Conservation (phyloP, 2,113 vertebrate species). For the Epinephelus moara region DNA sequence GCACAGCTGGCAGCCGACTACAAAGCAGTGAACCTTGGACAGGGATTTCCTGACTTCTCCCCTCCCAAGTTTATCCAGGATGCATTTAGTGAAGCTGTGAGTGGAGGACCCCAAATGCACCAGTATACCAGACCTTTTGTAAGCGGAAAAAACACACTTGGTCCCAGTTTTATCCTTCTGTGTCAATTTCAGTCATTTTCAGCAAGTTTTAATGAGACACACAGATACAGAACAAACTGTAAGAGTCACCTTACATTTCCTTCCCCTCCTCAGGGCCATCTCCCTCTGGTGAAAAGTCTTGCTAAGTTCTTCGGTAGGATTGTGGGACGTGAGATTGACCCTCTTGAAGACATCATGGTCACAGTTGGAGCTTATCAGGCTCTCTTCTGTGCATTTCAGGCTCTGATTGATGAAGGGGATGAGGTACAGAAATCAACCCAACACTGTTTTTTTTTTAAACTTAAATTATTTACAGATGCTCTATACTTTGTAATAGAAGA, state of each 20-base stretch:
- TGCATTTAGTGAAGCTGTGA: slow-evolving; percentile 84
- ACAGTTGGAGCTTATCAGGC: slow-evolving; percentile 94
- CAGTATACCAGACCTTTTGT: slow-evolving; percentile 96
- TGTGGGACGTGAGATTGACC: slow-evolving; percentile 87
- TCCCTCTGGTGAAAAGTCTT: slow-evolving; percentile 88
- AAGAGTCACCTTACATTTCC: neutral
- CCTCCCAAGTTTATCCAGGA: slow-evolving; percentile 89
- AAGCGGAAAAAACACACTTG: slow-evolving; percentile 62
- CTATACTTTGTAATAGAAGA: too few relatives aligned
- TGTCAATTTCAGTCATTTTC: neutral
- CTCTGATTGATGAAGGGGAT: slow-evolving; percentile 91
- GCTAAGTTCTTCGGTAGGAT: slow-evolving; percentile 90
- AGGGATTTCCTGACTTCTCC: slow-evolving; percentile 94
- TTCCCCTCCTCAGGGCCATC: slow-evolving; percentile 88
- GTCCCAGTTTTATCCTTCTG: neutral
- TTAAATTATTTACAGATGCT: too few relatives aligned
- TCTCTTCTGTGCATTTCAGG: slow-evolving; percentile 93
- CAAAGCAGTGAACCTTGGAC: slow-evolving; percentile 92
- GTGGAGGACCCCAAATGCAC: slow-evolving; percentile 86
- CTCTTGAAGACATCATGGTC: slow-evolving; percentile 90
- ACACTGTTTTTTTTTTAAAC: too few relatives aligned
- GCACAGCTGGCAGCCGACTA: slow-evolving; percentile 84
- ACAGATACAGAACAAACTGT: neutral
- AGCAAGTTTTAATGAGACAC: neutral
- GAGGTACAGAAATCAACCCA: slow-evolving; percentile 84